These are phyloP conservation scores for Saguinus midas DNA, from an alignment of 2,113 vertebrate species.

Conservation along the genomic window DNA sequence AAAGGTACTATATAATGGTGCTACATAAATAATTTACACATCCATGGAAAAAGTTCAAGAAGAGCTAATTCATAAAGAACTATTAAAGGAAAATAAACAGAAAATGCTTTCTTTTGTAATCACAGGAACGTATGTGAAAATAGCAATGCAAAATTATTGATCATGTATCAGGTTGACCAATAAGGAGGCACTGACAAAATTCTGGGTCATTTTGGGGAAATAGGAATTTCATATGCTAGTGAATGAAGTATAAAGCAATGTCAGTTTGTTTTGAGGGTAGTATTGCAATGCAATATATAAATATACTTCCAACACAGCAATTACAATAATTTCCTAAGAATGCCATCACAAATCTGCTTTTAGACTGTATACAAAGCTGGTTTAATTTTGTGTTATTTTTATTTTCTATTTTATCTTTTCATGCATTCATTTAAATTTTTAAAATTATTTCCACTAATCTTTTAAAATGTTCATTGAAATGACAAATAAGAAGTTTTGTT, in stretches of 20 bases:
- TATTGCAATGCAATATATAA: neutral
- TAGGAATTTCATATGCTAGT: neutral
- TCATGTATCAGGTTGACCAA: neutral
- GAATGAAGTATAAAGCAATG: neutral
- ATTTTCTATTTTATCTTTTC: neutral
- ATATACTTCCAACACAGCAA: neutral
- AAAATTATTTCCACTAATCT: neutral
- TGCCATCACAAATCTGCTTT: neutral
- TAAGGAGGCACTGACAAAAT: neutral
- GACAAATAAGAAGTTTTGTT: neutral
- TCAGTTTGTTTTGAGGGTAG: too few relatives aligned
- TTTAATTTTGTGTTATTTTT: neutral
- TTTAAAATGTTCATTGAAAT: neutral
- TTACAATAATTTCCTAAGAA: neutral
- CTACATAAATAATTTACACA: neutral
- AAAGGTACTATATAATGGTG: neutral
- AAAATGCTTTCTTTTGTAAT: neutral
- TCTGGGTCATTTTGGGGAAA: neutral
- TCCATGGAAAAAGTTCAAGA: neutral
- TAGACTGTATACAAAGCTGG: neutral
- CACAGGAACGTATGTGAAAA: neutral
- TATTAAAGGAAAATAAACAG: neutral
- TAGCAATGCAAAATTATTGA: neutral
- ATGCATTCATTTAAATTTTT: neutral
- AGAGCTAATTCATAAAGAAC: neutral